Evolutionary conservation across 2,888 invertebrate species (phyloP), one percentile per base, ranked within the genome.

Genomic region (Lacanobia wlatinum): DNA sequence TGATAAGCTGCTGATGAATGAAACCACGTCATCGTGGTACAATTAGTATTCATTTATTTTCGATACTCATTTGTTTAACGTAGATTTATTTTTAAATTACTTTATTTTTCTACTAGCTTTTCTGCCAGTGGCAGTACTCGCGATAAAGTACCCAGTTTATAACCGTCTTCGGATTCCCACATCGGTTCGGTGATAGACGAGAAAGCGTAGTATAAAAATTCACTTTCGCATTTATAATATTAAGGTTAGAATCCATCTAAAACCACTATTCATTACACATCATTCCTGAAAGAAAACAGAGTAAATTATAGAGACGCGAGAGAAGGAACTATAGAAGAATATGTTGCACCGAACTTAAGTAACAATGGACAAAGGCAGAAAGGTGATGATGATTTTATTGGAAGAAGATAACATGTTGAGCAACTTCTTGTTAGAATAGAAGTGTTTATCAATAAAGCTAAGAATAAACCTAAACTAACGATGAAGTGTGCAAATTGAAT

Each of bases 1-100:
- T 65, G 80, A 21, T 56, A 80, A 40, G 50, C n/a, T 40, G 46
- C n/a, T 66, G 50, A 55, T 70, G 58, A 66, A 61, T 65, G 53
- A 60, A 48, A 6, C 12, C 7, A 61, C 78, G 76, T 78, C 64
- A 78, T 71, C 7, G 34, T 50, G 12, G 48, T 50, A 38, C 5
- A 1, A 52, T 34, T 43, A 56, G 23, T 56, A 38, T 61, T 62
- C 2, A 23, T 60, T 43, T 43, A 34, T 12, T 7, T 23, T 18
- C 16, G 8, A 14, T 43, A 7, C 48, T 16, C 9, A n/a, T 50
- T 58, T 58, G 46, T 46, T 65, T 28, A 34, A 40, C 12, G 9
- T 40, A 4, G 21, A 10, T 14, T 34, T 34, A 34, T 34, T 34
- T 34, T 34, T 28, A 3, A 28, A 34, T 34, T 28, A 28, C 28